Base-by-base conservation (phyloP, 2,888 invertebrate species). In the Dastarcus helophoroides region DNA sequence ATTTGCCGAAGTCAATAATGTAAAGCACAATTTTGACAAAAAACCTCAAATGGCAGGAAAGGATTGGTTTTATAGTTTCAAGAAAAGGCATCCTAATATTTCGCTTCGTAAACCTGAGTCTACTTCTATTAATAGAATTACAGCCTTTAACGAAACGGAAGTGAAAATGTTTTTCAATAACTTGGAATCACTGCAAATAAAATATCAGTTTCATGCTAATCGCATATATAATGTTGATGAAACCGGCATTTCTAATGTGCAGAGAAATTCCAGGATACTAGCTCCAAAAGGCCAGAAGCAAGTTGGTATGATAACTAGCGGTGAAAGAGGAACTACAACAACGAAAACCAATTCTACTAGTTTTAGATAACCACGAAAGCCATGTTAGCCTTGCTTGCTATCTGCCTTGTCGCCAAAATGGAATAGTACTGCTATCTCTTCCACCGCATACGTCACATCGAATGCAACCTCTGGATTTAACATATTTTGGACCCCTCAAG, bases 381-480 rank as follows among this genome's bases (percentile, higher is more conserved):
- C 53, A 53, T 32, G 35, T 46, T 4, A 43, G 44, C 22, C 33
- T 49, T 10, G 36, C 29, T 10, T 34, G 37, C 32, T 35, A 40
- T 28, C 25, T 38, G 12, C 39, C 39, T 29, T 42, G 42, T 35
- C 29, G 42, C 26, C 31, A 44, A 11, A 41, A 48, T 38, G 37
- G 46, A 30, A 44, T 54, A 12, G 22, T 41, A 26, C 19, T 51
- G 24, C 29, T 53, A 5, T 42, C 46, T 9, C 32, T 51, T 11
- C 51, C 51, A 25, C 49, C 53, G 3, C 51, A 52, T 26, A 43
- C 44, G 5, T 47, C 47, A 21, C 51, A 53, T 30, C 29, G 35
- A 19, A 12, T 47, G 5, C 46, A 48, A 32, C 46, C 48, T 2
- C 15, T 39, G 25, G 48, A 52, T 26, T 43, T 16, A 9, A 17